Percentiles rank a stretch among this genome's conserved stretches.
These are phyloP conservation scores for Drosophila lacteicornis DNA, from an alignment of 1,140 invertebrate genomes.

Conservation along the genomic window DNA sequence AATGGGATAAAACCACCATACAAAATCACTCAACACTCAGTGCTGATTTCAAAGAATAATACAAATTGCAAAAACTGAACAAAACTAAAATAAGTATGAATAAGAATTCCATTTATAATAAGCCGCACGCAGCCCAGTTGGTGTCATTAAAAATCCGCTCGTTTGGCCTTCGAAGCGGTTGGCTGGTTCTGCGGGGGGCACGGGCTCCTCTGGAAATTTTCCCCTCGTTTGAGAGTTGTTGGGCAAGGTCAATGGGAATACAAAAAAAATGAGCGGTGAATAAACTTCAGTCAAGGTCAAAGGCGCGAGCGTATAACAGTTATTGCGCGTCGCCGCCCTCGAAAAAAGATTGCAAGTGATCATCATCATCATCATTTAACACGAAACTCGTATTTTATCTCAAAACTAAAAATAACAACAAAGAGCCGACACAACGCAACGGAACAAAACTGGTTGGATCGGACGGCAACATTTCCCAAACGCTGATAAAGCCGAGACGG, in stretches of 20 bases:
- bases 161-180: slow-evolving; percentile 35
- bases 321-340: slow-evolving; percentile 1
- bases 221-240: slow-evolving; percentile 17
- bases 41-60: not conserved
- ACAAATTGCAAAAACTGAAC: slow-evolving; percentile 2
- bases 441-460: slow-evolving; percentile 40
- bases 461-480: slow-evolving; percentile 4
- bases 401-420: slow-evolving; percentile 25
- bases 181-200: slow-evolving; percentile 10
- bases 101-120: slow-evolving; percentile 36
- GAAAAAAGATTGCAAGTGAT: slow-evolving; percentile 28
- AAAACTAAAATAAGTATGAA: slow-evolving; percentile 19
- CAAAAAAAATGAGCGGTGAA: slow-evolving; percentile 18
- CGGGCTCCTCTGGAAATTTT: slow-evolving; percentile 9
- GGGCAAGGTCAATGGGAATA: slow-evolving; percentile 37
- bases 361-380: not conserved
- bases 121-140: slow-evolving; percentile 1
- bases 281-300: slow-evolving; percentile 35
- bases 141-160: slow-evolving; percentile 32
- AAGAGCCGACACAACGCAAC: slow-evolving; percentile 10
- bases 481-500: slow-evolving; percentile 33
- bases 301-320: slow-evolving; percentile 37
- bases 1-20: not conserved
- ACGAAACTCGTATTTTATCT: slow-evolving; percentile 40
- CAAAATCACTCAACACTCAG: not conserved